phyloP scores from a whole-genome alignment of 1,140 invertebrate species.

The Galendromus occidentalis region DNA sequence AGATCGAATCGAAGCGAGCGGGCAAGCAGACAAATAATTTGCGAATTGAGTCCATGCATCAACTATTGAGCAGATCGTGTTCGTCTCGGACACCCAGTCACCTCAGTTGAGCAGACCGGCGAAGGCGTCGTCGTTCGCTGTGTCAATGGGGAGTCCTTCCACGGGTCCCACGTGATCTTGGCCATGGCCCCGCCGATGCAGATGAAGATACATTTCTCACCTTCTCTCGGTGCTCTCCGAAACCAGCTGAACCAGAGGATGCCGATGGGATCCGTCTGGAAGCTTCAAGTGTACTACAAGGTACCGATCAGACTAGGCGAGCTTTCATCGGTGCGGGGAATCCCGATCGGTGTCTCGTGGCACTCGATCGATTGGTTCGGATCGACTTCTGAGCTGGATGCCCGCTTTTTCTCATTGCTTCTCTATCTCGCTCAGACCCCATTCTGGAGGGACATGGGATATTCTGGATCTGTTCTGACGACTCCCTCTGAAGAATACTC shows the following conservation, averaged over 20 bases:
- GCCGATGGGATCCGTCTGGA: conserved; percentile 25
- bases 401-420: too few species aligned
- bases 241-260: conserved; percentile 27
- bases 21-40: neutral
- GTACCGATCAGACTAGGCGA: too few species aligned
- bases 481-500: neutral
- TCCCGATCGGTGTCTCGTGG: too few species aligned
- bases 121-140: conserved; percentile 17
- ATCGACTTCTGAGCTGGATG: too few species aligned
- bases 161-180: conserved; percentile 26
- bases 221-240: conserved; percentile 23
- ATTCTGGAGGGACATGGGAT: neutral
- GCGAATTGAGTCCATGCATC: too few species aligned
- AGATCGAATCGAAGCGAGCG: neutral
- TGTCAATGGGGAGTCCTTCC: conserved; percentile 1
- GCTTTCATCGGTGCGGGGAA: too few species aligned
- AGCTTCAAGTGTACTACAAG: conserved; percentile 13
- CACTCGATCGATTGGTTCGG: too few species aligned
- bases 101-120: conserved; percentile 16
- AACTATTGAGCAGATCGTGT: conserved; percentile 16
- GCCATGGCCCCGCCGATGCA: conserved; percentile 26
- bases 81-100: conserved; percentile 18
- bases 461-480: neutral
- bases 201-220: conserved; percentile 27
- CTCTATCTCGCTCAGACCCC: neutral